Conservation (phyloP, 1,140 invertebrate genomes). For the Akabosia matsudoensis region DNA sequence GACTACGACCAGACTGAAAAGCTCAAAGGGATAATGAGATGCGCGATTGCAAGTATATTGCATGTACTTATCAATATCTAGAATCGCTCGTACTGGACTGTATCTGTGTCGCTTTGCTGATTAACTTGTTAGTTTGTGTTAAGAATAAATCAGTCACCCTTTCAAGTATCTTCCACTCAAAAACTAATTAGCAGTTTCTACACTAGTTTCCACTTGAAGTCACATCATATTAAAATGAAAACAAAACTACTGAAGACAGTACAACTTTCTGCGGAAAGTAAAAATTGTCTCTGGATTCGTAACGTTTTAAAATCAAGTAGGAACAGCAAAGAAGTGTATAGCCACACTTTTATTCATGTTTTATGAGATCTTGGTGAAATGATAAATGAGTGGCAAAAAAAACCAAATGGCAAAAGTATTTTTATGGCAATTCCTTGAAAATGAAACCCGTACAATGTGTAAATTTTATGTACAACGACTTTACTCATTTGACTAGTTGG, state of each 20-base stretch:
- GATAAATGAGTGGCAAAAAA: background rate
- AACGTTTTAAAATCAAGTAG: too few relatives aligned
- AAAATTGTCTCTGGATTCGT: too few relatives aligned
- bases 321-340: too few relatives aligned
- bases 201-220: too few relatives aligned
- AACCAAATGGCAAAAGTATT: background rate
- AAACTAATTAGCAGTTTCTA: too few relatives aligned
- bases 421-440: constrained; percentile 5
- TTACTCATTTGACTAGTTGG: too few relatives aligned
- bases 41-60: background rate
- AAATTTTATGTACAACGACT: background rate
- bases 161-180: too few relatives aligned
- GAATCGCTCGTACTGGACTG: background rate
- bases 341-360: background rate
- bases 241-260: too few relatives aligned
- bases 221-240: too few relatives aligned
- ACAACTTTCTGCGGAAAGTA: too few relatives aligned
- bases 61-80: background rate
- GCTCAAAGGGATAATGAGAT: background rate
- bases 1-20: too few relatives aligned
- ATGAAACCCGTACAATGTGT: background rate
- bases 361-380: background rate
- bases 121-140: background rate
- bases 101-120: background rate
- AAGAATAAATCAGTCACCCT: too few relatives aligned